phyloP scores from a whole-genome alignment of 2,797 vertebrate species.

The Galaxias olidus region DNA sequence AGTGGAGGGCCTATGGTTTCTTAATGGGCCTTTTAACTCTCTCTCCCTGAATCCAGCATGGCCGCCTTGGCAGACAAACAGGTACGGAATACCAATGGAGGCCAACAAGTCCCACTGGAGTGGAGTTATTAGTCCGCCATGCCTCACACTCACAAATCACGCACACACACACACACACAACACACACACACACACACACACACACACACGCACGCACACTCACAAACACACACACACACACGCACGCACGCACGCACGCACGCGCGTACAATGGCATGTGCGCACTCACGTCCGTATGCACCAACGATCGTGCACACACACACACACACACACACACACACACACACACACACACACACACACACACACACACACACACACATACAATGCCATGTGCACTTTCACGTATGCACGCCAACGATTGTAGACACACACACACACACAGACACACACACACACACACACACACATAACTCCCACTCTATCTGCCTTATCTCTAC shows the following conservation, averaged over 20 bases:
- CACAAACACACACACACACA: neutral
- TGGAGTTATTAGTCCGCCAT: conserved; percentile 41
- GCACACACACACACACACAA: neutral
- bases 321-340: conserved; percentile 4
- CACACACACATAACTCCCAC: too few species aligned
- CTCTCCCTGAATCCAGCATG: conserved; percentile 30
- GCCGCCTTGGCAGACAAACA: conserved; percentile 32
- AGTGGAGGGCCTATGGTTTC: conserved; percentile 46
- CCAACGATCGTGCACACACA: neutral
- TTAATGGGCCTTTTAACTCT: conserved; percentile 49
- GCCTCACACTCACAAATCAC: conserved; percentile 52
- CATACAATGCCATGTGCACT: too few species aligned
- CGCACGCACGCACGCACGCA: neutral
- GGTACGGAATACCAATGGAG: conserved; percentile 61
- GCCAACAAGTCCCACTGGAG: conserved; percentile 47
- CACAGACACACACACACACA: too few species aligned
- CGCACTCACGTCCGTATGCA: neutral
- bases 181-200: conserved; percentile 6
- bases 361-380: neutral
- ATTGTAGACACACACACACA: too few species aligned
- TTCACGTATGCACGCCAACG: too few species aligned
- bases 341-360: neutral
- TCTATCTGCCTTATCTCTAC: too few species aligned
- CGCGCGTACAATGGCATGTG: neutral
- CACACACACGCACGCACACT: neutral